A percentile compares a stretch with the other conserved stretches of the same genome.
phyloP scores from a whole-genome alignment of 2,888 invertebrate genomes.

The Tromatobia lineatoria region DNA sequence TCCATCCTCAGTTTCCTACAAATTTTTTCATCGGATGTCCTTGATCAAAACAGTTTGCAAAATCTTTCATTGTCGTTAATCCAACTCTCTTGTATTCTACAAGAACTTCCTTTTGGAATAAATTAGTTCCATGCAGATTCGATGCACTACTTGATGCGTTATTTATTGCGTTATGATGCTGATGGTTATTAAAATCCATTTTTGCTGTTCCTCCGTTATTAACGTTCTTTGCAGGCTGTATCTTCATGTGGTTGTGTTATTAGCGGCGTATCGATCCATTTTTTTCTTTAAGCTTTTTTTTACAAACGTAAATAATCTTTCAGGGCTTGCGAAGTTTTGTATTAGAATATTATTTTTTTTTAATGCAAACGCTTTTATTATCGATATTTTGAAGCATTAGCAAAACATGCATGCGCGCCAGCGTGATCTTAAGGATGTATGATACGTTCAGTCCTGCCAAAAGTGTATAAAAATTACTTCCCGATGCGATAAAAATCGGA shows the following conservation, averaged over 20 bases:
- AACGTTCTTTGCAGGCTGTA: neutral
- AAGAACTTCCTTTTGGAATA: neutral
- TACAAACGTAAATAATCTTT: neutral
- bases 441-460: no score
- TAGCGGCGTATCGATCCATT: conserved; percentile 28
- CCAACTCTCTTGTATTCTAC: conserved; percentile 16
- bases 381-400: neutral
- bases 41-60: conserved; percentile 26
- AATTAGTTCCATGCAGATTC: conserved; percentile 49
- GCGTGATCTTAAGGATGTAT: no score
- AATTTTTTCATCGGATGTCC: conserved; percentile 62
- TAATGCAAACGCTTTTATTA: neutral
- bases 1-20: conserved; percentile 85
- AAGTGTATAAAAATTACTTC: no score
- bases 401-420: neutral
- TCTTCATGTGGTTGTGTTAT: conserved; percentile 30
- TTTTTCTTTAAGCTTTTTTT: conserved; percentile 18
- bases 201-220: neutral
- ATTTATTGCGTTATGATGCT: conserved; percentile 25
- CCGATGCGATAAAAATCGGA: no score
- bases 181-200: neutral
- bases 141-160: conserved; percentile 16
- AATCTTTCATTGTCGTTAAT: neutral
- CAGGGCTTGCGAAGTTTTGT: neutral
- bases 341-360: conserved; percentile 4